phyloP scores from a whole-genome alignment of 2,888 invertebrate species.

The Ectemnius cavifrons region DNA sequence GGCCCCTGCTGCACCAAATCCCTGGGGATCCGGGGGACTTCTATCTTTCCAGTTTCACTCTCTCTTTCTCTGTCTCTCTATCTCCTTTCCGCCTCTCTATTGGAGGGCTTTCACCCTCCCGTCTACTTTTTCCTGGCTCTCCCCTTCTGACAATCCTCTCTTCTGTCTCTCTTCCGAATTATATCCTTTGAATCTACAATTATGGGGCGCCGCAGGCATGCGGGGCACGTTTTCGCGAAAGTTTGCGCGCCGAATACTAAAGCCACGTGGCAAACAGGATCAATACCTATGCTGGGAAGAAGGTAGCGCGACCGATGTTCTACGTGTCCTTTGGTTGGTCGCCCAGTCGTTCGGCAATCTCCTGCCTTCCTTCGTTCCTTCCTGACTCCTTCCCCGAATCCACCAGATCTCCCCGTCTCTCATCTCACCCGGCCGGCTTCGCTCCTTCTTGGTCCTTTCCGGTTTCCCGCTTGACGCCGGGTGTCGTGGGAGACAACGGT shows the following conservation, averaged over 20 bases:
- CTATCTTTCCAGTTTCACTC: neutral
- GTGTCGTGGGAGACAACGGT: slow-evolving; percentile 32
- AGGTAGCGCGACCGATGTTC: slow-evolving; percentile 51
- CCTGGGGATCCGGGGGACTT: slow-evolving; percentile 52
- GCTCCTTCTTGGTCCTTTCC: slow-evolving; percentile 17
- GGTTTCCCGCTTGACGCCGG: neutral
- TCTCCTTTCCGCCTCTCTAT: slow-evolving; percentile 16
- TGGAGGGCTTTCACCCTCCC: slow-evolving; percentile 19
- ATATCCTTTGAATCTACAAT: slow-evolving; percentile 78
- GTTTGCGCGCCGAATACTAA: slow-evolving; percentile 77
- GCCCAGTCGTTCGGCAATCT: slow-evolving; percentile 40
- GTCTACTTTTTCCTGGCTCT: slow-evolving; percentile 6
- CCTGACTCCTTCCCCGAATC: slow-evolving; percentile 26
- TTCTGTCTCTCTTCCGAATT: slow-evolving; percentile 67
- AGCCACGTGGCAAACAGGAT: slow-evolving; percentile 74
- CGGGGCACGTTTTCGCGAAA: slow-evolving; percentile 74
- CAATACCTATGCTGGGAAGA: slow-evolving; percentile 68
- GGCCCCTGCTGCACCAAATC: slow-evolving; percentile 38
- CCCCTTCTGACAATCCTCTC: slow-evolving; percentile 8
- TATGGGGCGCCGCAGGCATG: slow-evolving; percentile 72
- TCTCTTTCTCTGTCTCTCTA: slow-evolving; percentile 12
- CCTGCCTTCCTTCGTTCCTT: slow-evolving; percentile 39
- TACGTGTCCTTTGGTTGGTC: slow-evolving; percentile 58
- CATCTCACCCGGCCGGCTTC: neutral
- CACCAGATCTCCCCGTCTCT: slow-evolving; percentile 10